phyloP scores from a whole-genome alignment of 2,797 vertebrate species.

The Steatocranus sp. region DNA sequence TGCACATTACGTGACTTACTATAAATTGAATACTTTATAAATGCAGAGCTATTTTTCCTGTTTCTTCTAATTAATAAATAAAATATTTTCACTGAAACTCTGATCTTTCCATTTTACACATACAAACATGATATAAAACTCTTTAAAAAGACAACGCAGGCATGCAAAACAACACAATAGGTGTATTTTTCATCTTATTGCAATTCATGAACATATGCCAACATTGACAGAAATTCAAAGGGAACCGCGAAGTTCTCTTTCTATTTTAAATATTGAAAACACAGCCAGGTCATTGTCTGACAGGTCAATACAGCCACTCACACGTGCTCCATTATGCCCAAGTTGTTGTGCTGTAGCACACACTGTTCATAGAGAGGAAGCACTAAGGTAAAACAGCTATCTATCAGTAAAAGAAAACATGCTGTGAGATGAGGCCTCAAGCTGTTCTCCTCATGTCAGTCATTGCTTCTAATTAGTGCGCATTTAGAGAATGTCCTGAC shows the following conservation, averaged over 20 bases:
- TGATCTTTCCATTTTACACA: not conserved
- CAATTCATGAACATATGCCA: not conserved
- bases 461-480: slow-evolving; percentile 54
- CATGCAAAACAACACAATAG: not conserved
- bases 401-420: slow-evolving; percentile 3
- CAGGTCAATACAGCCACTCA: not conserved
- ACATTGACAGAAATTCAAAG: not conserved
- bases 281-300: not conserved
- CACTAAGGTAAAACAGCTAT: not conserved
- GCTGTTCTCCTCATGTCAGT: slow-evolving; percentile 50
- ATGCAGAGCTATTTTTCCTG: not conserved
- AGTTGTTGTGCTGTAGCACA: not conserved
- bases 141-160: not conserved
- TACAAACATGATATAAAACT: not conserved
- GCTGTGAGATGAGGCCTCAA: slow-evolving; percentile 32
- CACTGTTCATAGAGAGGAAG: not conserved
- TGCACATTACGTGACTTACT: not conserved
- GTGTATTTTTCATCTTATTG: not conserved
- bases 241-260: not conserved
- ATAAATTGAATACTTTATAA: not conserved
- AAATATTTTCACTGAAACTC: not conserved
- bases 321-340: not conserved
- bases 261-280: not conserved
- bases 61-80: not conserved
- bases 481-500: slow-evolving; percentile 37